Evolutionary conservation across 2,888 invertebrate species (phyloP).

Genomic region (Ramazzottius varieornatus): DNA sequence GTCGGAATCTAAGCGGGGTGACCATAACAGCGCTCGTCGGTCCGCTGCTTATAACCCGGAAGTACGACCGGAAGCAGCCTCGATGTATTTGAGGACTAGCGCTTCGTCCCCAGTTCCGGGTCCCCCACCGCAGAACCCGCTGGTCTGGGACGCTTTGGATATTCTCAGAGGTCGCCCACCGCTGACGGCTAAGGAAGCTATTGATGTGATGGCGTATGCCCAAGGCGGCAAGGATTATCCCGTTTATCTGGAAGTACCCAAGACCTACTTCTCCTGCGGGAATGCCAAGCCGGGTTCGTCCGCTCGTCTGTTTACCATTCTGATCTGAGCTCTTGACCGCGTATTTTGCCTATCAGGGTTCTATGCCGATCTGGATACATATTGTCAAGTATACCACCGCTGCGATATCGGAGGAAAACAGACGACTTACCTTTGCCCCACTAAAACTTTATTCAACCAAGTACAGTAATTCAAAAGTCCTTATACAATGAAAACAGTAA

Average conservation of each 20-base stretch:
- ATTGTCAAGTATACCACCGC: background rate
- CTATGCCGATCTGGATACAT: background rate
- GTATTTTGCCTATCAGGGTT: too few relatives aligned
- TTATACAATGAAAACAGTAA: too few relatives aligned
- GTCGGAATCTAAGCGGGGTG: background rate
- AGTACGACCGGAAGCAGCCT: background rate
- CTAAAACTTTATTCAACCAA: background rate
- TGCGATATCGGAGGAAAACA: background rate
- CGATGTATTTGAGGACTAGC: background rate
- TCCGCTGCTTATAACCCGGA: background rate
- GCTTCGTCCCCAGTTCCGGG: background rate
- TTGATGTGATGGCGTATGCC: background rate
- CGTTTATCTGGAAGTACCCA: background rate
- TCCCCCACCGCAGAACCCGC: background rate
- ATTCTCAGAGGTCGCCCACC: background rate
- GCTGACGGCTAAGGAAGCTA: constrained; percentile 2
- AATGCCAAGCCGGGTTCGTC: background rate
- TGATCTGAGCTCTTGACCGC: too few relatives aligned
- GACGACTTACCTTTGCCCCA: background rate
- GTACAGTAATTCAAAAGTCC: too few relatives aligned
- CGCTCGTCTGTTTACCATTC: too few relatives aligned
- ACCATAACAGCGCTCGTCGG: background rate
- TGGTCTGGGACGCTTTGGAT: background rate
- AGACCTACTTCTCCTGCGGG: background rate
- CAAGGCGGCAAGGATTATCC: background rate